Conservation (phyloP, 2,888 invertebrate species). For the Amiota mariae region DNA sequence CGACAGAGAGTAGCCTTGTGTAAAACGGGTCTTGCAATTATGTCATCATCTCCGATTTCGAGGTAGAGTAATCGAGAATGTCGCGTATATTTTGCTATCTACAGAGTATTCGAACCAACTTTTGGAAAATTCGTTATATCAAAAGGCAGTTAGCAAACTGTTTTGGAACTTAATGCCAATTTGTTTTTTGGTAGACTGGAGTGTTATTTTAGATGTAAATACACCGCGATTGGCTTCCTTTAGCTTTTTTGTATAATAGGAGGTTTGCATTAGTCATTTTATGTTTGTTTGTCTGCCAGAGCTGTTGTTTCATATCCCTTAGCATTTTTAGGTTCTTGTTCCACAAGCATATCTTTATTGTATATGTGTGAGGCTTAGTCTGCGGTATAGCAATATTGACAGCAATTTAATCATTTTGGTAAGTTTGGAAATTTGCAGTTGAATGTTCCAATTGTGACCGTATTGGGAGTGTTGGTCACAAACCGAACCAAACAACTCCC, state of each 20-base stretch:
- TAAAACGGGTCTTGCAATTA: too few species aligned
- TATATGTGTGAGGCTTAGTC: slow-evolving; percentile 24
- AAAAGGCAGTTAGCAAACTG: too few species aligned
- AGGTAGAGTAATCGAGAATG: too few species aligned
- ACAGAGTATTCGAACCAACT: too few species aligned
- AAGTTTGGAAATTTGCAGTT: slow-evolving; percentile 23
- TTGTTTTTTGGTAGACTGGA: too few species aligned
- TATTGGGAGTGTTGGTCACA: not conserved
- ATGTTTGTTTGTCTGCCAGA: too few species aligned
- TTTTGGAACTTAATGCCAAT: too few species aligned
- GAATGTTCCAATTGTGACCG: slow-evolving; percentile 19
- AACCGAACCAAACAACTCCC: not conserved
- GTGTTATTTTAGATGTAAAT: slow-evolving; percentile 17
- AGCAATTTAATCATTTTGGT: slow-evolving; percentile 28
- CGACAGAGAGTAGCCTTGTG: too few species aligned
- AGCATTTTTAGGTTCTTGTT: slow-evolving; percentile 22
- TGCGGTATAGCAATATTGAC: slow-evolving; percentile 32
- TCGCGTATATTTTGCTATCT: too few species aligned
- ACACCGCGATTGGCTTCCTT: not conserved
- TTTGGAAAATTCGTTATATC: too few species aligned
- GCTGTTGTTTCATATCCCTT: slow-evolving; percentile 22
- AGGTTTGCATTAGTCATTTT: slow-evolving; percentile 14
- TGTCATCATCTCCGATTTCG: too few species aligned
- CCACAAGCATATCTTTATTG: slow-evolving; percentile 18
- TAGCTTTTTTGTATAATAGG: slow-evolving; percentile 18